Base-by-base conservation (phyloP, 37 sponge, comb jelly and placozoan species). In the Beroe forskalii region DNA sequence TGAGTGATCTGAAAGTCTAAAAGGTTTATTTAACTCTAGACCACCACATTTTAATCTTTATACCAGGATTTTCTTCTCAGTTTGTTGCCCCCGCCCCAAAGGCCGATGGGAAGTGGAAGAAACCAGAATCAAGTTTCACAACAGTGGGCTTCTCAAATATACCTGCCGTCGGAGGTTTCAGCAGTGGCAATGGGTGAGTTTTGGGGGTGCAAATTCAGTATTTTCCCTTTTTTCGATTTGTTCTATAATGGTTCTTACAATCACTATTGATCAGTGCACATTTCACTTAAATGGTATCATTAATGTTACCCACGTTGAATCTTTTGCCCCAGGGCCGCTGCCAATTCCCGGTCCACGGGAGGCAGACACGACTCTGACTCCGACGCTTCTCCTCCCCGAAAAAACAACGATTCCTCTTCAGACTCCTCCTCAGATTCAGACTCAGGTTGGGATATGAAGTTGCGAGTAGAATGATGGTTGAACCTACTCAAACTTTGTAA, bases 281-380 rank as follows among this genome's bases (percentile, higher is more conserved):
- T n/a, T n/a, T n/a, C n/a, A n/a, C n/a, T n/a, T n/a, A n/a, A n/a
- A n/a, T n/a, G n/a, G n/a, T n/a, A n/a, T n/a, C n/a, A n/a, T n/a
- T n/a, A n/a, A n/a, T n/a, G n/a, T n/a, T n/a, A n/a, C n/a, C n/a
- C n/a, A n/a, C n/a, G n/a, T n/a, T n/a, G n/a, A n/a, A n/a, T n/a
- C n/a, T n/a, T n/a, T n/a, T n/a, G n/a, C n/a, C n/a, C n/a, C 66
- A 63, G 66, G 20, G 66, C 66, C 2, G 66, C 66, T 23, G 66
- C 25, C 6, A 63, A 63, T 20, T 20, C 66, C 66, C 28, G 66
- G 14, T n/a, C n/a, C n/a, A n/a, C n/a, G n/a, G 1, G 40, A 72
- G 75, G 75, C 8, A 36, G 75, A 72, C 75, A 72, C 39, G 75
- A 72, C 39, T 72, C 75, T 8, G 75, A 72, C 22, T 72, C 75